Evolutionary conservation across 23 tunicate genomes (phyloP), one percentile per base, ranked within the genome.

Genomic region (Styela clava): DNA sequence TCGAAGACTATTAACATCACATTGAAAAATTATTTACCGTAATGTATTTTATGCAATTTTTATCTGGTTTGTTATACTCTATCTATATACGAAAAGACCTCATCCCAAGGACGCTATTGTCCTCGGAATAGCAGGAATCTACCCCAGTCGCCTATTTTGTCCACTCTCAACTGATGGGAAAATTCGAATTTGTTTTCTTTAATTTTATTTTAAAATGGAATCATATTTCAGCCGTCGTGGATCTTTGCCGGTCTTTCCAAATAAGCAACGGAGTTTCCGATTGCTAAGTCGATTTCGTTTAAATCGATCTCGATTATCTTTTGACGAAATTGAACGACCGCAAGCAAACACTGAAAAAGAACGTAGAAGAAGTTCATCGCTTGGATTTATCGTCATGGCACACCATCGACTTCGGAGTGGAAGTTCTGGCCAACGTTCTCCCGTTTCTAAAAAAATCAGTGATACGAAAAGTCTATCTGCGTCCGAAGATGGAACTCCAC

Each of bases 331-430:
- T 5, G 56, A 44, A 44, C 9, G 12, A 7, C 56, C 56, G 12
- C 56, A 44, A 44, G 7, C 56, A 44, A 7, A 44, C 12, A 5
- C 56, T 5, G 56, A 44, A 44, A 44, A 44, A 44, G 7, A 7
- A 12, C 56, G 56, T 12, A 44, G 77, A 26, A 27, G 81, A 51
- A 76, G 52, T 76, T 76, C 81, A 19, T 44, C 81, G 0, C 24
- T 76, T 26, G 52, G 51, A 31, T 18, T 72, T n/a, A 33, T 33
- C 29, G 35, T 64, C 24, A 76, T 76, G 81, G 81, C 81, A 0
- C 81, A 76, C 30, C 81, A 76, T 19, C 35, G 28, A 2, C 52
- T 78, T 24, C 35, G 68, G 21, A 67, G 36, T 21, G 83, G 74
- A 0, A 61, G 56, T 22, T 31, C 80, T 24, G 68, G n/a, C 31